Base-by-base conservation (phyloP, 1,140 invertebrate species). In the Triops longicaudatus region DNA sequence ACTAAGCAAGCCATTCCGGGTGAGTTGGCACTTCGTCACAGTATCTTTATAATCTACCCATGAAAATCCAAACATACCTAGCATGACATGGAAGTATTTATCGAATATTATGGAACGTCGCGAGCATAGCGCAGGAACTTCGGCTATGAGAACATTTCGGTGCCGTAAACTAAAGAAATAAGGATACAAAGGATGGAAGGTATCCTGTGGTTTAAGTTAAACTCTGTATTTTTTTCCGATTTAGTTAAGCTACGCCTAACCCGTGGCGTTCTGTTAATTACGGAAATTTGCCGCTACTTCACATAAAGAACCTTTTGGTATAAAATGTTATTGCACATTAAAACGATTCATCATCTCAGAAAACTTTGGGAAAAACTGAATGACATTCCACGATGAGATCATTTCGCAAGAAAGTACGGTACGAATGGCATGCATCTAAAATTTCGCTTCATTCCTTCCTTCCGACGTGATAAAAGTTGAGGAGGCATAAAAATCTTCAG, bases 151-250 rank as follows among this genome's bases (percentile, higher is more conserved):
- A n/a, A n/a, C n/a, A n/a, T n/a, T n/a, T n/a, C n/a, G n/a, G n/a
- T n/a, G n/a, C n/a, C n/a, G n/a, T n/a, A n/a, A n/a, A n/a, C n/a
- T n/a, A n/a, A n/a, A n/a, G n/a, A n/a, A n/a, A n/a, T n/a, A 72
- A 74, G 6, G 17, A 28, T 31, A 42, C 73, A 37, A 74, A 72
- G 6, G 11, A 6, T 72, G 1, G n/a, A n/a, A n/a, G 31, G 37
- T 74, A 74, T 74, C 43, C 28, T 74, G 73, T 42, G 73, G n/a
- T 41, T 73, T 37, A 27, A 71, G 31, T 12, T 22, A 73, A 27
- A 26, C 26, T 26, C 14, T 63, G 37, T 44, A 27, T 42, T 41
- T 77, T 3, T 50, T 28, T 26, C 63, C n/a, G n/a, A 26, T 28
- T 43, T 27, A 50, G n/a, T 10, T 42, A 44, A 63, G 17, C 50